Base-by-base conservation (phyloP, 35 echinoderm and acorn worm genomes). In the Strongylocentrotus purpuratus region DNA sequence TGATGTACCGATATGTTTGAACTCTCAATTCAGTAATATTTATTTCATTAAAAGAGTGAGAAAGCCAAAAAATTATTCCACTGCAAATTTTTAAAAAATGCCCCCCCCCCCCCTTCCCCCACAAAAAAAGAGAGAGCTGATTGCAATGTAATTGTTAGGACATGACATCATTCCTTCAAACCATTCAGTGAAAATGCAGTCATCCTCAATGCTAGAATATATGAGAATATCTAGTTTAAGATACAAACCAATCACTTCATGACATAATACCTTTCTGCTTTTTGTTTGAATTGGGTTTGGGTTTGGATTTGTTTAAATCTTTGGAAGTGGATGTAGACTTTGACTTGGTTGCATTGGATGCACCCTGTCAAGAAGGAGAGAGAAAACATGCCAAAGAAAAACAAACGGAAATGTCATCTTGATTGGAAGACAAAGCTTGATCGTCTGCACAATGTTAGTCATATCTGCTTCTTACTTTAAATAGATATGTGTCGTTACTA, bases 271-370 rank as follows among this genome's bases (percentile, higher is more conserved):
- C 87, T 89, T 89, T 89, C 33, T 89, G 87, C 45, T 89, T 89
- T 46, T 89, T 89, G 10, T 89, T 46, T 18, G 87, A 46, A 45
- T 89, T 89, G 87, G 87, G 45, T 89, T 89, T 89, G 87, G 87
- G 45, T 89, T 89, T 89, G 87, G 87, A 45, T 89, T 89, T 89
- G 87, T 89, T 89, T 89, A 89, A 89, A 46, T 45, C 87, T 89
- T 89, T 89, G 87, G 87, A 46, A 33, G 87, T 89, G 12, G 87
- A 89, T 46, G 87, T 22, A 28, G 87, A 45, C 87, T 89, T 22
- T 46, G 87, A 45, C 33, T 89, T 89, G 15, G 87, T 46, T 33
- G 65, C 20, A 28, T 78, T 78, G 65, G 65, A 78, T 78, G 65
- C 20, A 22, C 65, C 65, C 65, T 78, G 65, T 78, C 65, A 78